Base-by-base conservation (phyloP, 2,888 invertebrate species). In the Linyphia triangularis region DNA sequence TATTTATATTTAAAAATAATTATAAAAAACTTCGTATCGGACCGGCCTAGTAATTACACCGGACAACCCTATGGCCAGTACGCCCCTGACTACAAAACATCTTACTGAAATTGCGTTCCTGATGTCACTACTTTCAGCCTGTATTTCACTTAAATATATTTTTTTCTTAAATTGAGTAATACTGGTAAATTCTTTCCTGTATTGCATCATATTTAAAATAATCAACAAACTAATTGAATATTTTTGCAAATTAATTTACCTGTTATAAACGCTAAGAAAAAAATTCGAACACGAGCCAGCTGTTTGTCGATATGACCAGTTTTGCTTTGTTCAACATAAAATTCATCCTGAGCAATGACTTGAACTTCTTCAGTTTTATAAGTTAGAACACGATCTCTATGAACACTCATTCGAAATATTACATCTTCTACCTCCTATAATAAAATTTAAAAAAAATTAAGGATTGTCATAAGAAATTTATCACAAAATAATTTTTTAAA, bases 281-380 rank as follows among this genome's bases (percentile, higher is more conserved):
- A 99, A 10, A 99, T 93, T 16, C 99, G 94, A 24, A 99, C 99
- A 70, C 99, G 94, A 0, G 98, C 99, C 90, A 98, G 97, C 93
- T 99, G 99, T 91, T 96, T 96, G 7, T 95, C 94, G 67, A 98
- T 95, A 77, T 95, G 95, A 81, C 98, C 98, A 92, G 96, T 96
- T 16, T 95, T 94, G 92, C 96, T 96, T 19, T 93, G 92, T 92
- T 98, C 97, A 26, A 97, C 97, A 92, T 96, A 96, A 65, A 97
- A 94, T 93, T 98, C 98, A 92, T 98, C 98, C n/a, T 97, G 97
- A 0, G 96, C 96, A 6, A 97, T 97, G 89, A 98, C 95, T 93
- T 98, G 98, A 6, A 98, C 97, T 93, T 98, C 98, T 92, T 99
- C 98, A 95, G 97, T 97, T 93, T 98, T 98, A 93, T 98, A 98